These are phyloP conservation scores for Cerastis leucographa DNA, from an alignment of 2,888 invertebrate species.

Conservation along the genomic window DNA sequence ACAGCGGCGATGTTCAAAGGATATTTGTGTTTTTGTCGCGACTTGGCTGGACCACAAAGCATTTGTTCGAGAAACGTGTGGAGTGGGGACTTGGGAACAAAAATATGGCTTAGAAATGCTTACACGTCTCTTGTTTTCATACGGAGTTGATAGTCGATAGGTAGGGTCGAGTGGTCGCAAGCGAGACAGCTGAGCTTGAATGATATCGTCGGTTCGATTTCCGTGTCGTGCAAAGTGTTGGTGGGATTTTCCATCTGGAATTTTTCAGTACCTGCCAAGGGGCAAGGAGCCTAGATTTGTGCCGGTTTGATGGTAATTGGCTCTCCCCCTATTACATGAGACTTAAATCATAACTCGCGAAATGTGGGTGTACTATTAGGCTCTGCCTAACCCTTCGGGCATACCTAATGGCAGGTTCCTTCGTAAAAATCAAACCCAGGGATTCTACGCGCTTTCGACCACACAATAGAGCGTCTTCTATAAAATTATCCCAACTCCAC, in stretches of 20 bases:
- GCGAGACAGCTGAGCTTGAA: too few species aligned
- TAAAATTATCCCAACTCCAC: conserved; percentile 29
- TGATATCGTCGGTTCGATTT: too few species aligned
- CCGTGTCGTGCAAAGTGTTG: too few species aligned
- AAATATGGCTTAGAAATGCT: conserved; percentile 41
- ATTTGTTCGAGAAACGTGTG: conserved; percentile 58
- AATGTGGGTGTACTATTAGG: too few species aligned
- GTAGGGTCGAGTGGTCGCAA: too few species aligned
- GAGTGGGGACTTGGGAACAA: conserved; percentile 49
- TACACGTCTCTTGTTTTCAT: background rate
- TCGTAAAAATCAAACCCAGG: background rate
- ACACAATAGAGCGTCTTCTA: background rate
- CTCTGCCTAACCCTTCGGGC: too few species aligned
- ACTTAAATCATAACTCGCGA: too few species aligned
- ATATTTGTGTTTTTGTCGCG: conserved; percentile 76
- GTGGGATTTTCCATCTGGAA: too few species aligned
- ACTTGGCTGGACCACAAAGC: conserved; percentile 61
- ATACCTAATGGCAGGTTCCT: background rate
- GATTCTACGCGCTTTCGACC: background rate
- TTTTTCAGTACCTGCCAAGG: too few species aligned
- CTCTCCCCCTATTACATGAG: too few species aligned
- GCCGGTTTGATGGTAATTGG: too few species aligned
- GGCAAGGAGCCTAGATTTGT: too few species aligned
- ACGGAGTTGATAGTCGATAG: background rate
- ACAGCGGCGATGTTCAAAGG: conserved; percentile 75